Conservation (phyloP, 2,797 vertebrate genomes). For the Sebastes wilsoni region DNA sequence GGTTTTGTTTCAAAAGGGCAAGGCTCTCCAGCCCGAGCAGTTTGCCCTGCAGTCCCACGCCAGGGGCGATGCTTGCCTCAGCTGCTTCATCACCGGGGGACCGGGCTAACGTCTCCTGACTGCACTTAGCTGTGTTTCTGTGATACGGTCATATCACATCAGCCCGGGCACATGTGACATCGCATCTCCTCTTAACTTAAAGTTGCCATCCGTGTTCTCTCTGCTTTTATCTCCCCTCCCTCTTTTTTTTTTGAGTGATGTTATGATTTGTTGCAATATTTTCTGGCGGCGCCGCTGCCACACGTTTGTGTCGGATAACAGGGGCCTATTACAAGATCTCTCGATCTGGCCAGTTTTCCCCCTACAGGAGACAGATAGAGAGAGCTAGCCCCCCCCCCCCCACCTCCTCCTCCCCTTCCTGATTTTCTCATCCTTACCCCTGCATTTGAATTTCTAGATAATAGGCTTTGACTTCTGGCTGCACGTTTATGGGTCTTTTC, state of each 20-base stretch:
- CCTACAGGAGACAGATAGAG: conserved; percentile 80
- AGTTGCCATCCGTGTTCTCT: conserved; percentile 59
- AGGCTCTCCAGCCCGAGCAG: conserved; percentile 84
- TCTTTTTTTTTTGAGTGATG: conserved; percentile 79
- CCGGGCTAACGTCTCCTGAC: conserved; percentile 94
- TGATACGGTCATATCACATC: conserved; percentile 96
- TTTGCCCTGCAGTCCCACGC: conserved; percentile 88
- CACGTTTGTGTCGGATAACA: conserved; percentile 91
- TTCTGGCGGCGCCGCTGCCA: conserved; percentile 85
- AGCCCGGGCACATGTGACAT: conserved; percentile 91
- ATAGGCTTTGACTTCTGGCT: conserved; percentile 99
- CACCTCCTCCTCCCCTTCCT: neutral
- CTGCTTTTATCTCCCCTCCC: conserved; percentile 50
- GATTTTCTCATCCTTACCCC: conserved; percentile 66
- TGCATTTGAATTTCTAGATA: conserved; percentile 97
- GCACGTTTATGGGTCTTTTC: conserved; percentile 99
- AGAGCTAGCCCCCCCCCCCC: conserved; percentile 63
- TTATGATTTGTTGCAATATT: conserved; percentile 86
- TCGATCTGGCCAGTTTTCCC: conserved; percentile 85
- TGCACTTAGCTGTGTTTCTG: conserved; percentile 97
- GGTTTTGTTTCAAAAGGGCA: conserved; percentile 94
- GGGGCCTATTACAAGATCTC: conserved; percentile 89
- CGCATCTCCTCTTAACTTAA: conserved; percentile 86
- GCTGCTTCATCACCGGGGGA: conserved; percentile 92
- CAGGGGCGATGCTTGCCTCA: conserved; percentile 91